Evolutionary conservation across 2,888 invertebrate species (phyloP).

Genomic region (Tenthredo mesomela): DNA sequence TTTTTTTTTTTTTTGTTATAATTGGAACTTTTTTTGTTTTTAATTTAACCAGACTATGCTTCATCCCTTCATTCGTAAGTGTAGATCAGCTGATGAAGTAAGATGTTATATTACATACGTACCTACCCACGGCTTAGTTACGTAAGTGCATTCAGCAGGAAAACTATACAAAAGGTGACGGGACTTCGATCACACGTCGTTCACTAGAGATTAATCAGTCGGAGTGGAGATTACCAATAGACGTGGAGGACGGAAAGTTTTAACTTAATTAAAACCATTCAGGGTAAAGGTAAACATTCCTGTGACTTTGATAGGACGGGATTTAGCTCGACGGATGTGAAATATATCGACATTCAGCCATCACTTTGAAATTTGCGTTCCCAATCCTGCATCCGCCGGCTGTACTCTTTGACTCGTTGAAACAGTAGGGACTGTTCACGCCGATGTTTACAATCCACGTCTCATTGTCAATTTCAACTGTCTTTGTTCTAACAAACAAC

Average conservation of each 20-base stretch:
- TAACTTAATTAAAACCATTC: slow-evolving; percentile 41
- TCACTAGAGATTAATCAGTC: slow-evolving; percentile 18
- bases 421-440: neutral
- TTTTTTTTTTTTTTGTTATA: neutral
- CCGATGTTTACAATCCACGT: neutral
- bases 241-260: neutral
- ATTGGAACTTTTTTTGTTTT: neutral
- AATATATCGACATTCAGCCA: neutral
- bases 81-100: neutral
- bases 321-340: slow-evolving; percentile 3
- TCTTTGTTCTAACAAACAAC: neutral
- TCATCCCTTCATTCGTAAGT: neutral
- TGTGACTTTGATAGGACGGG: neutral
- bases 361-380: neutral
- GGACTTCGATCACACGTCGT: neutral
- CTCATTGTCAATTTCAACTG: neutral
- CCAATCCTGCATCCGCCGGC: neutral
- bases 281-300: slow-evolving; percentile 30
- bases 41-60: neutral
- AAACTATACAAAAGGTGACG: neutral
- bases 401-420: neutral
- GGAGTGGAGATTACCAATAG: neutral
- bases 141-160: neutral
- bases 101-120: neutral
- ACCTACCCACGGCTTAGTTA: neutral